Evolutionary conservation across 92 coral and sea anemone genomes (phyloP), one percentile per base, ranked within the genome.

Genomic region (Epizoanthus illoricatus): DNA sequence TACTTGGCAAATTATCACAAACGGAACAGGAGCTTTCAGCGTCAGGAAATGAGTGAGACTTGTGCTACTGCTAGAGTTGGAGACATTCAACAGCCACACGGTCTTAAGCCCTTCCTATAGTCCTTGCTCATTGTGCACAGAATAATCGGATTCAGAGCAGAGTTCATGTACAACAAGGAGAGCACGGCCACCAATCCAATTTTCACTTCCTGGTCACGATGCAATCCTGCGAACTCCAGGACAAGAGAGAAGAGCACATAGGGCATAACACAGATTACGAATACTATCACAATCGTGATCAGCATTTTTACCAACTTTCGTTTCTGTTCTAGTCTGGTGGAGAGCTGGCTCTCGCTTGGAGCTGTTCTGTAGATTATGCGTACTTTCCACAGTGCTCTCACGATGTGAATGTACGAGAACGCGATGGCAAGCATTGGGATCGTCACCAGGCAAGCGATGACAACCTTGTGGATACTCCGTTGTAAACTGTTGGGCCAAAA

Each of bases 91-190:
- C 91, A 89, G 17, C 91, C 91, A 73, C 97, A 93, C 8, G 97
- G 97, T 41, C 92, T 74, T 7, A 93, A 71, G 7, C 94, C 97
- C 63, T 85, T 91, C 58, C 97, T 84, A 69, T 93, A 97, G 72
- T 97, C 99, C 74, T 97, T 97, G 87, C 99, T 97, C 99, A 97
- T 97, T 8, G 92, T 91, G 58, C 97, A 91, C 65, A 97, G 81
- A 85, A 97, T 94, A 67, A 97, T 68, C 0, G 99, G 99, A 70
- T 97, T 94, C 40, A 97, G 89, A 9, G 99, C 99, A 52, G 98
- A 94, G 82, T 97, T 94, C 42, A 95, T 81, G 79, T 91, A 97
- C 19, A 97, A 80, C 36, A 93, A 69, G 20, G 99, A 93, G 71
- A 97, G 62, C 23, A 91, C 87, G 4, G 87, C 89, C 65, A 94